Conservation (phyloP, 2,888 invertebrate genomes). For the Hydrotaea cyrtoneurina region DNA sequence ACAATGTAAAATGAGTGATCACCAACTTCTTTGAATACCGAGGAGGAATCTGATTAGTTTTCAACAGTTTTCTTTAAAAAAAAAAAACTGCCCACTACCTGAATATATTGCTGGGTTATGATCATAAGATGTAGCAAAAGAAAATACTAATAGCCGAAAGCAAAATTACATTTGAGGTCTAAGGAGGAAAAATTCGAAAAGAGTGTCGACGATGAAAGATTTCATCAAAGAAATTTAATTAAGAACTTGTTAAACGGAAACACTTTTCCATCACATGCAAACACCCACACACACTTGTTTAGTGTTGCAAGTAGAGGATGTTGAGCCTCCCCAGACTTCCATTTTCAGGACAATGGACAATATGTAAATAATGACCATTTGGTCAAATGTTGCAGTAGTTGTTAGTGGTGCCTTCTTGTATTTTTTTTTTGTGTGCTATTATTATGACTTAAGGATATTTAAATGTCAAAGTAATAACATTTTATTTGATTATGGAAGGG, state of each 20-base stretch:
- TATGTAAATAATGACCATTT: conserved; percentile 65
- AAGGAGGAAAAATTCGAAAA: neutral
- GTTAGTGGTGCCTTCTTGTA: conserved; percentile 63
- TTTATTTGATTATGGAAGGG: conserved; percentile 67
- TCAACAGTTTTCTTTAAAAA: too few species aligned
- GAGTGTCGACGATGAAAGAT: conserved; percentile 48
- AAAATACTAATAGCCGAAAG: conserved; percentile 47
- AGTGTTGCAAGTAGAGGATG: neutral
- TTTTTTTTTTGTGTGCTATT: neutral
- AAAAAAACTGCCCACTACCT: too few species aligned
- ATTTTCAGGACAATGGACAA: conserved; percentile 52
- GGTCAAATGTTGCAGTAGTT: conserved; percentile 57
- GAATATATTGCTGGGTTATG: neutral
- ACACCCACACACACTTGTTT: conserved; percentile 38
- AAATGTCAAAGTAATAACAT: conserved; percentile 70
- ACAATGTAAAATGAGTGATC: too few species aligned
- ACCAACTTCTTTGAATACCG: too few species aligned
- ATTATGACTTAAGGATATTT: conserved; percentile 66
- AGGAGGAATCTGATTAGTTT: too few species aligned
- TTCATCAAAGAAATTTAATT: conserved; percentile 71
- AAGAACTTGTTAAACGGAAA: conserved; percentile 69
- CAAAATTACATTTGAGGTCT: conserved; percentile 63
- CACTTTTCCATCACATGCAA: conserved; percentile 44
- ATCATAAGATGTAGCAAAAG: conserved; percentile 25
- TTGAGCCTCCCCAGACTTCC: neutral